Evolutionary conservation across 2,888 invertebrate genomes (phyloP), one percentile per base, ranked within the genome.

Genomic region (Beris morrisii): DNA sequence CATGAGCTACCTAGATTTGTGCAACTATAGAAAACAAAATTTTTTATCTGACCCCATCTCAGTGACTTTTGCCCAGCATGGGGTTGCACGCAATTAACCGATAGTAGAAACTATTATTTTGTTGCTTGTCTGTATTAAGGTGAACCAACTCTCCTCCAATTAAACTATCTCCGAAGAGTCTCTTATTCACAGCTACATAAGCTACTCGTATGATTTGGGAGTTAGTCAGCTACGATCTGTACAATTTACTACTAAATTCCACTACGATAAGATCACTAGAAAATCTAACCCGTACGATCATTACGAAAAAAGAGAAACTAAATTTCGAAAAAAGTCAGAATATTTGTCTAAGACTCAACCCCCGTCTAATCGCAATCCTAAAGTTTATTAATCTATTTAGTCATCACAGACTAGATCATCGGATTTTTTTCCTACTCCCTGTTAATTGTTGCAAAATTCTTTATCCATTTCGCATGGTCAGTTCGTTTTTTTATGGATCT

Each of bases 81-180:
- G 61, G 52, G 50, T 50, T 61, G 61, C 61, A 61, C 61, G 61
- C 61, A 61, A 61, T 61, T 61, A 61, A 61, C 61, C 48, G 50
- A 61, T 50, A 32, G 52, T 9, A 38, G 38, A 38, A 38, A 38
- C 38, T 9, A 38, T 38, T 38, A 38, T 38, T 38, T 38, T 38
- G 7, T 38, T 38, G 9, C 38, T 5, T 38, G 38, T 7, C 38
- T 5, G 38, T 38, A 38, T 9, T 38, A 38, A 22, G 22, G 22
- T 22, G 22, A 22, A 22, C 38, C 7, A 38, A 38, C 38, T 38
- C 38, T 38, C 38, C 22, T 22, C 22, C 22, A 22, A 22, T 22
- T 22, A 22, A 22, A 22, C 22, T 22, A 22, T 22, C 22, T 1
- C 22, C 38, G 7, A 38, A 38, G 38, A 5, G 38, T 38, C 9